Conservation (phyloP, 2,113 vertebrate genomes). For the Phoenicopterus ruber region DNA sequence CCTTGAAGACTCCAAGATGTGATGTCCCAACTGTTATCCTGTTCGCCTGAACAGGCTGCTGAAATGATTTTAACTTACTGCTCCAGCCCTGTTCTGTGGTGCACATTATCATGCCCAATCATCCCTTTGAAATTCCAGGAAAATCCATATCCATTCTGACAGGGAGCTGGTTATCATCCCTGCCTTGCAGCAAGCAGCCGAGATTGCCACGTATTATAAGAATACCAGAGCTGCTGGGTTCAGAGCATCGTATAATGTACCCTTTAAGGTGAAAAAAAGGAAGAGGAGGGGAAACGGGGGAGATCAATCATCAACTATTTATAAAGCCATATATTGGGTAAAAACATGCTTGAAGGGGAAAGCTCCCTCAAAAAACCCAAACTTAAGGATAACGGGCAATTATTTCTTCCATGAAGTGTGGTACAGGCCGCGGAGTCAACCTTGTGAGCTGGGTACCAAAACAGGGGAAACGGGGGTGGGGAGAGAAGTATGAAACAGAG, state of each 20-base stretch:
- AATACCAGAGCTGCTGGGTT: neutral
- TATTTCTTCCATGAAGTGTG: slow-evolving; percentile 5
- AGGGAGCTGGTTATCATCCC: neutral
- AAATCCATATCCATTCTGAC: neutral
- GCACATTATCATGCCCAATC: neutral
- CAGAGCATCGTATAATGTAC: neutral
- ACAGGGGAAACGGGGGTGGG: neutral
- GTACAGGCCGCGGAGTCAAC: neutral
- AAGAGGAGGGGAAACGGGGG: neutral
- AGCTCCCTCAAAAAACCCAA: neutral
- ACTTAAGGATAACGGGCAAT: slow-evolving; percentile 7
- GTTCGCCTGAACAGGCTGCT: slow-evolving; percentile 43
- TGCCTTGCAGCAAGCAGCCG: neutral
- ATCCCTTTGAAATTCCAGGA: neutral
- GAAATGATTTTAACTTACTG: neutral
- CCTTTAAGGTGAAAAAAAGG: neutral
- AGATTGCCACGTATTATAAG: neutral
- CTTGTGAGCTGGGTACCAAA: neutral
- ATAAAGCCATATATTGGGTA: neutral
- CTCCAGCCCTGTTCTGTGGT: neutral
- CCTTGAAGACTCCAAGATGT: slow-evolving; percentile 12
- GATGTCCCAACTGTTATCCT: neutral
- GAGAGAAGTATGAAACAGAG: slow-evolving; percentile 8
- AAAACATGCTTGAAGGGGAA: neutral
- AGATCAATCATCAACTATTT: neutral